Conservation (phyloP, 2,113 vertebrate genomes). For the Myxocyprinus asiaticus region DNA sequence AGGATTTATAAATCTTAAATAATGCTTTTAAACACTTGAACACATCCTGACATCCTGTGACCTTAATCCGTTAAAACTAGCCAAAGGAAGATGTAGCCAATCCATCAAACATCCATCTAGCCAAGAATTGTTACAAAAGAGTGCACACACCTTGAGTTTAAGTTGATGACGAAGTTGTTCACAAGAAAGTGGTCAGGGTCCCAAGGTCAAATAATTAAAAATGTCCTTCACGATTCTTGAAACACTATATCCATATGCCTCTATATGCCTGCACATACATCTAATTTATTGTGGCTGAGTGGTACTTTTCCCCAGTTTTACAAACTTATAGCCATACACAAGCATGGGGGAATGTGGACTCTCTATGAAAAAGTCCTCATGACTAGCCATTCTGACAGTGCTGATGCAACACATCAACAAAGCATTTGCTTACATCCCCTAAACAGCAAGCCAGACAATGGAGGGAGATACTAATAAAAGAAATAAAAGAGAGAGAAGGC, state of each 20-base stretch:
- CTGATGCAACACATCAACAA: conserved; percentile 53
- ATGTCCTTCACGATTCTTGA: neutral
- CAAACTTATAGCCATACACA: conserved; percentile 29
- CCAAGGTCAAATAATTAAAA: neutral
- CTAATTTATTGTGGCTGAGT: neutral
- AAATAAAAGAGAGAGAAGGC: too few relatives aligned
- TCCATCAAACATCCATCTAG: neutral
- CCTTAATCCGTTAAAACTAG: neutral
- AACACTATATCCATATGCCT: neutral
- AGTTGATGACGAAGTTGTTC: too few relatives aligned
- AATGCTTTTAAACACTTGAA: neutral
- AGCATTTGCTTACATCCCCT: conserved; percentile 54
- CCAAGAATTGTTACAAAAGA: neutral
- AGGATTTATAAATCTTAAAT: neutral
- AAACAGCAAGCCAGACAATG: conserved; percentile 34
- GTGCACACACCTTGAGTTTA: conserved; percentile 36
- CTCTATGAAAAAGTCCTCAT: conserved; percentile 16
- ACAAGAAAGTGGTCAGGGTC: neutral
- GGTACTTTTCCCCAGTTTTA: conserved; percentile 17
- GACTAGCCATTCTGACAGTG: conserved; percentile 29
- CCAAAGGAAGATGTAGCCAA: neutral
- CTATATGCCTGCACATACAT: too few relatives aligned
- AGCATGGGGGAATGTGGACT: conserved; percentile 12
- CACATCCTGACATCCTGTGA: neutral
- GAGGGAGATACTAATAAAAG: conserved; percentile 11